Evolutionary conservation across 2,888 invertebrate species (phyloP), one percentile per base, ranked within the genome.

Genomic region (Rotaria magnacalcarata): DNA sequence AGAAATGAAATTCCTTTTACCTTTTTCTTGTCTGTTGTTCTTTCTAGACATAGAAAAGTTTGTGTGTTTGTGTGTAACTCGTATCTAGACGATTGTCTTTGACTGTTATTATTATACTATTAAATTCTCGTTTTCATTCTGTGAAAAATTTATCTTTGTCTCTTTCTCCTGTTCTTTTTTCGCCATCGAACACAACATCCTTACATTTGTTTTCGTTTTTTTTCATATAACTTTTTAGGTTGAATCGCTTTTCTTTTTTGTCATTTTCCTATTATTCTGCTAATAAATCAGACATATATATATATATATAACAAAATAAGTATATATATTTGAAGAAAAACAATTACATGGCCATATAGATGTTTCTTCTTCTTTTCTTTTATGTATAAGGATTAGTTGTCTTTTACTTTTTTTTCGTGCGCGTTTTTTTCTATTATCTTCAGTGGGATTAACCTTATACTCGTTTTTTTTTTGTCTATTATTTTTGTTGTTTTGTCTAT

Each of bases 231-330:
- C 67, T 67, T 67, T 67, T 67, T 67, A 67, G 67, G 19, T 67
- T 67, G 16, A 67, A 67, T 34, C 67, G 34, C 34, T 67, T 67
- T 67, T 67, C 14, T 34, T 67, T 67, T 67, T 67, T 67, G 67
- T 67, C 67, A 67, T 67, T 67, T 67, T 67, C 67, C 67, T 67
- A 67, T 67, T 67, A 67, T 34, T 67, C 67, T 67, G 34, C 67
- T 67, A 67, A 67, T 67, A 67, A 67, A 67, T 27, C 67, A 41
- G 67, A 67, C 67, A 67, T 11, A 67, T 16, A 67, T 27, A 14
- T 67, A 67, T 24, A 24, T 67, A 67, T 52, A 50, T 50, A 50
- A 50, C 50, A 50, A 8, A 50, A 14, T 67, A 67, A 14, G 34
- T 34, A 67, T 34, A 67, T 6, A 67, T 19, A 67, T 67, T 34